phyloP scores from a whole-genome alignment of 2,888 invertebrate genomes.

The Drosophila siamana region DNA sequence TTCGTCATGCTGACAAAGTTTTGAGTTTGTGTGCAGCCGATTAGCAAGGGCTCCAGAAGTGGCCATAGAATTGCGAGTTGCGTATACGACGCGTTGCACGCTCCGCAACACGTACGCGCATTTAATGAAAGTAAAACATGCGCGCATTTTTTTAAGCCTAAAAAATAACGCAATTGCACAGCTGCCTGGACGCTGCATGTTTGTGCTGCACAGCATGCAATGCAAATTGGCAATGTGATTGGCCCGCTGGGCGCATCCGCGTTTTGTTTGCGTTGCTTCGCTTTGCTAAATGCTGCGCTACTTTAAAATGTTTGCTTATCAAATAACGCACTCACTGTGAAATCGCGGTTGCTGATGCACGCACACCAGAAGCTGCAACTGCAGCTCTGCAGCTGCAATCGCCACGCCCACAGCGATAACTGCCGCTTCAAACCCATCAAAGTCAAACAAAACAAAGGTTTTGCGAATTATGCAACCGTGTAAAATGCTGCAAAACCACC shows the following conservation, averaged over 20 bases:
- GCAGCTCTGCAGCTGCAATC: background rate
- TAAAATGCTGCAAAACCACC: conserved; percentile 13
- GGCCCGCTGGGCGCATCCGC: conserved; percentile 18
- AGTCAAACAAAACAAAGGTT: conserved; percentile 61
- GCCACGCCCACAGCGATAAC: conserved; percentile 3
- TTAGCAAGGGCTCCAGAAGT: conserved; percentile 32
- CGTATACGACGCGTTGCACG: conserved; percentile 29
- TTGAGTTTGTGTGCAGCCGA: conserved; percentile 35
- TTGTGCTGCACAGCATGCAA: background rate
- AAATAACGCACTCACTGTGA: conserved; percentile 44
- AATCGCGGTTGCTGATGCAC: conserved; percentile 20
- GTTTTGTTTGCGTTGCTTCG: conserved; percentile 28
- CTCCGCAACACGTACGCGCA: conserved; percentile 2
- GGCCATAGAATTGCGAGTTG: background rate
- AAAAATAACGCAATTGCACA: background rate
- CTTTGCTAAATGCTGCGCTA: conserved; percentile 32
- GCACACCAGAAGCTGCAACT: background rate
- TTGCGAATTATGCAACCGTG: conserved; percentile 55
- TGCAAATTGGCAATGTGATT: conserved; percentile 43
- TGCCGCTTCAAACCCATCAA: conserved; percentile 17
- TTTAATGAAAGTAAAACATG: conserved; percentile 49
- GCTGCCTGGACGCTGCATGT: background rate
- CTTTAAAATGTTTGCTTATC: conserved; percentile 55
- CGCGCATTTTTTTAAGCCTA: conserved; percentile 10
- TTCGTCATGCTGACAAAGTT: conserved; percentile 16